Evolutionary conservation across 2,797 vertebrate genomes (phyloP).

Genomic region (Urocyon cinereoargenteus): DNA sequence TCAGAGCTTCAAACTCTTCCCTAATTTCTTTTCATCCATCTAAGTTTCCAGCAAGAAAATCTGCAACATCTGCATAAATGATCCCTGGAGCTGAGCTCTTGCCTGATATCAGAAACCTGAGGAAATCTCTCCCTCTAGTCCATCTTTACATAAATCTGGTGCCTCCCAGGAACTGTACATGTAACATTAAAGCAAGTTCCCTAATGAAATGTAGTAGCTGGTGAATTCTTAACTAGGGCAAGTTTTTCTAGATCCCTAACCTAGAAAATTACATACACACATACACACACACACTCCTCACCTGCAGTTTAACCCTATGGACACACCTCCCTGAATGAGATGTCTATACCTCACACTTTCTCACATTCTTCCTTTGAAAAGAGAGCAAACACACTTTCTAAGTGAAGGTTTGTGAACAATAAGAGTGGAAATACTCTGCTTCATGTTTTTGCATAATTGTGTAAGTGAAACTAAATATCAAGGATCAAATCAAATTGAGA

Average conservation of each 20-base stretch:
- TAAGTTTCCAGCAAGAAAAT: conserved; percentile 48
- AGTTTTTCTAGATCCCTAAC: conserved; percentile 50
- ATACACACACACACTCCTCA: background rate
- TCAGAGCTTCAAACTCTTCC: background rate
- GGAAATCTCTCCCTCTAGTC: background rate
- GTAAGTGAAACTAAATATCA: conserved; percentile 7
- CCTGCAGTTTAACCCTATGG: background rate
- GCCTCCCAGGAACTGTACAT: background rate
- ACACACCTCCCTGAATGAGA: background rate
- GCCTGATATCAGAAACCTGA: background rate
- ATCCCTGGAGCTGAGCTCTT: background rate
- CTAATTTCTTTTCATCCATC: conserved; percentile 60
- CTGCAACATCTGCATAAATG: background rate
- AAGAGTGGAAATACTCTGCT: background rate
- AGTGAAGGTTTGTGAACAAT: background rate
- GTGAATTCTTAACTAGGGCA: conserved; percentile 62
- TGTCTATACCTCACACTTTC: background rate
- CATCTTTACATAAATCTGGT: conserved; percentile 24
- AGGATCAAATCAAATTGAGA: background rate
- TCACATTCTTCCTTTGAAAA: background rate
- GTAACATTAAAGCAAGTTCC: background rate
- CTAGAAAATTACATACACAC: conserved; percentile 16
- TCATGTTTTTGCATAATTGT: conserved; percentile 33
- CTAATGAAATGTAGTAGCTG: conserved; percentile 25
- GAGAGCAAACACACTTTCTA: background rate